Conservation (phyloP, 2,888 invertebrate genomes). For the Callinectes sapidus region DNA sequence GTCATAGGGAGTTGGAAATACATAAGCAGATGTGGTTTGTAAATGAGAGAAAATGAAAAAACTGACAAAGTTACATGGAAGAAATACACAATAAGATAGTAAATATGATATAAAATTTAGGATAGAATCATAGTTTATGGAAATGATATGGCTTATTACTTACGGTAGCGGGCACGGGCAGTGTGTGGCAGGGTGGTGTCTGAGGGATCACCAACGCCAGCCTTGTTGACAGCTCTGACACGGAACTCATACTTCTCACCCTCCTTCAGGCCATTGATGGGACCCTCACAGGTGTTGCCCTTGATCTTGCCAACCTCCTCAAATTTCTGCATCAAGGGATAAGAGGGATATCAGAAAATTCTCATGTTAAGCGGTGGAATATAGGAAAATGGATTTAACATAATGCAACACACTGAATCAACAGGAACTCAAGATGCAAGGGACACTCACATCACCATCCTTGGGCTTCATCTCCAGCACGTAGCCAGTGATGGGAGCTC, state of each 20-base stretch:
- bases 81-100: not conserved
- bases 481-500: conserved; percentile 93
- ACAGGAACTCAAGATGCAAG: not conserved
- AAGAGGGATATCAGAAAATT: not conserved
- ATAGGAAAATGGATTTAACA: not conserved
- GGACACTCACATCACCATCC: conserved; percentile 79
- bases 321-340: conserved; percentile 79
- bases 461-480: conserved; percentile 94
- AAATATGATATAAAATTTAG: not conserved
- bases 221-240: conserved; percentile 95
- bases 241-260: conserved; percentile 97
- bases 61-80: not conserved
- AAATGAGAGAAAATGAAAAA: not conserved
- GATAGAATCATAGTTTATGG: no score
- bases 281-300: conserved; percentile 89
- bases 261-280: conserved; percentile 92
- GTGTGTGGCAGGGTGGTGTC: conserved; percentile 94
- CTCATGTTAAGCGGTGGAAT: not conserved
- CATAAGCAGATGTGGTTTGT: no score
- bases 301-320: conserved; percentile 90
- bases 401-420: not conserved
- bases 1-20: no score
- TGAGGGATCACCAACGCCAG: conserved; percentile 93
- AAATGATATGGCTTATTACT: conserved; percentile 77
- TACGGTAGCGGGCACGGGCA: conserved; percentile 90